Base-by-base conservation (phyloP, 2,113 vertebrate species). In the Hoplias malabaricus region DNA sequence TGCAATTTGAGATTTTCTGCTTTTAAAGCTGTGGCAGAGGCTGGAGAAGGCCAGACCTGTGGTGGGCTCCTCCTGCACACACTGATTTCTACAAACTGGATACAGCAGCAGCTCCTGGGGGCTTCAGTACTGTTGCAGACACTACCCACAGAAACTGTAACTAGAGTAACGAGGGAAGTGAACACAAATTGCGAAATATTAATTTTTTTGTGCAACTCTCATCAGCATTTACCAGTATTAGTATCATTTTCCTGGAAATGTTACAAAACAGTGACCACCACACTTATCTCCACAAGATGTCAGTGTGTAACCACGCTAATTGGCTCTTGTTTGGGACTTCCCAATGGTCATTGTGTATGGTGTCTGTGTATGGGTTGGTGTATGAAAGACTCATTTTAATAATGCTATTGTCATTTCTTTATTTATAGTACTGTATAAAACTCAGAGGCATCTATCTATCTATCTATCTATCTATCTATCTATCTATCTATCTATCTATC, bases 211-310 rank as follows among this genome's bases (percentile, higher is more conserved):
- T 5, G 27, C 1, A 31, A 14, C 8, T 63, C 1, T 3, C 10
- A 63, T 7, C 19, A 10, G 10, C 7, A 23, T 8, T 11, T 9
- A 4, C 3, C 34, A 19, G 16, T 33, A 31, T 69, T 11, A 19
- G 10, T 67, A 68, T 69, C 19, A 2, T 46, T 77, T 77, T 12
- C 14, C 11, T 7, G 12, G 50, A 77, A 77, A 5, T 12, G 0
- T 19, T 19, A 25, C 7, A 1, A 59, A 56, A 14, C 16, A 19
- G 16, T 38, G 2, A 19, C 19, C 25, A 13, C 3, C 16, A 2
- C 10, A 5, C 31, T 13, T 13, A 70, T 8, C 2, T 5, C 54
- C 84, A 75, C 82, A 72, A 83, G 84, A 80, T 83, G 84, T 42
- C 82, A 82, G 73, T 69, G 13, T 69, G 70, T 21, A 65, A 59